Evolutionary conservation across 2,797 vertebrate species (phyloP).

Genomic region (Oceanodroma leucorhoa): DNA sequence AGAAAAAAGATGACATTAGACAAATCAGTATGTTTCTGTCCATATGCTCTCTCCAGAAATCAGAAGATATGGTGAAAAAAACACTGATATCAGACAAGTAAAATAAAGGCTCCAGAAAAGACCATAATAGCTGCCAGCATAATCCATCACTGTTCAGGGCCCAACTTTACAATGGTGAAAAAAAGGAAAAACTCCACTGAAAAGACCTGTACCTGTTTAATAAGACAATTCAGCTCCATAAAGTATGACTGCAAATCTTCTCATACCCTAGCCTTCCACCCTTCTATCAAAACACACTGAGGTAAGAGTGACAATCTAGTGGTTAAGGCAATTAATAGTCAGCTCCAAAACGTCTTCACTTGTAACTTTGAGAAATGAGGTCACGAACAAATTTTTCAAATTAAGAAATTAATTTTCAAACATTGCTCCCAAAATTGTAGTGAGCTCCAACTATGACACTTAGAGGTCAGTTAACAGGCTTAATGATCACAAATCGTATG

Average conservation of each 20-base stretch:
- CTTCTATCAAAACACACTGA: neutral
- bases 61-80: neutral
- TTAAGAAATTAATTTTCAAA: neutral
- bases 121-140: neutral
- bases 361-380: neutral
- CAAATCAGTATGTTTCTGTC: neutral
- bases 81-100: neutral
- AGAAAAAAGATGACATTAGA: neutral
- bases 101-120: neutral
- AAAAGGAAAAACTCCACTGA: neutral
- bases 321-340: neutral
- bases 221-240: neutral
- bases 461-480: neutral
- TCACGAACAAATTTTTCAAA: neutral
- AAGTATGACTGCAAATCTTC: neutral
- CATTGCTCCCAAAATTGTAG: neutral
- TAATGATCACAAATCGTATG: neutral
- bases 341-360: neutral
- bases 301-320: neutral
- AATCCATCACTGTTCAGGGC: neutral
- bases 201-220: neutral
- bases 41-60: neutral
- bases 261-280: neutral
- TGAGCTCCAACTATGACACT: neutral
- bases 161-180: neutral